Percentiles rank a stretch among this genome's conserved stretches.
These are phyloP conservation scores for Todiramphus saurophagus DNA, from an alignment of 2,113 vertebrate genomes.

Conservation along the genomic window DNA sequence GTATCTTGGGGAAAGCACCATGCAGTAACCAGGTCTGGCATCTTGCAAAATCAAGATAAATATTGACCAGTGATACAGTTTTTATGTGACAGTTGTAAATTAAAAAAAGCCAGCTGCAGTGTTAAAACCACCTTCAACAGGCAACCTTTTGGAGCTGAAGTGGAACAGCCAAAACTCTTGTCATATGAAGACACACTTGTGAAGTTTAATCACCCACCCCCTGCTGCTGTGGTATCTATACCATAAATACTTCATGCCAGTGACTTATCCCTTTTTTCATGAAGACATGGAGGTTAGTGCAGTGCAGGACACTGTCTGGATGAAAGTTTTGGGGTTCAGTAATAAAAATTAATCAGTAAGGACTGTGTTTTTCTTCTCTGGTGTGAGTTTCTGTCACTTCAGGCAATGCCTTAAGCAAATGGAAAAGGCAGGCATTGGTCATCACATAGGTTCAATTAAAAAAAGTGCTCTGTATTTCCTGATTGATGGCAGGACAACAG, in stretches of 20 bases:
- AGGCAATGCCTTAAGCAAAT: neutral
- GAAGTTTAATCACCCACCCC: neutral
- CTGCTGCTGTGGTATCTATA: neutral
- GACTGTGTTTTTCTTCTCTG: neutral
- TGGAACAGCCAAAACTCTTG: neutral
- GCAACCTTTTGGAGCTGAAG: neutral
- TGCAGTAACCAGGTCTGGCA: neutral
- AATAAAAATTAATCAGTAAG: neutral
- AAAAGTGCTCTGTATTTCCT: neutral
- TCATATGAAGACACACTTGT: neutral
- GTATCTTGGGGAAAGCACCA: neutral
- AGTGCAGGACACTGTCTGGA: neutral
- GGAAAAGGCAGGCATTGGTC: neutral
- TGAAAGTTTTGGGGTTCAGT: neutral
- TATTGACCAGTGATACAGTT: neutral
- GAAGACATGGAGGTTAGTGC: neutral
- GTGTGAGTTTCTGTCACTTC: neutral
- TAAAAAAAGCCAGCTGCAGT: neutral
- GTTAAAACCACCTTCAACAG: neutral
- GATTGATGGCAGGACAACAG: neutral
- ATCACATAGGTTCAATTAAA: neutral
- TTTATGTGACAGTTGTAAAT: neutral
- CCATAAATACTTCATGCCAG: neutral
- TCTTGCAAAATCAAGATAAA: neutral
- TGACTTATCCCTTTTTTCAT: neutral